These are phyloP conservation scores for Cheilosia variabilis DNA, from an alignment of 2,888 invertebrate species.

Conservation along the genomic window DNA sequence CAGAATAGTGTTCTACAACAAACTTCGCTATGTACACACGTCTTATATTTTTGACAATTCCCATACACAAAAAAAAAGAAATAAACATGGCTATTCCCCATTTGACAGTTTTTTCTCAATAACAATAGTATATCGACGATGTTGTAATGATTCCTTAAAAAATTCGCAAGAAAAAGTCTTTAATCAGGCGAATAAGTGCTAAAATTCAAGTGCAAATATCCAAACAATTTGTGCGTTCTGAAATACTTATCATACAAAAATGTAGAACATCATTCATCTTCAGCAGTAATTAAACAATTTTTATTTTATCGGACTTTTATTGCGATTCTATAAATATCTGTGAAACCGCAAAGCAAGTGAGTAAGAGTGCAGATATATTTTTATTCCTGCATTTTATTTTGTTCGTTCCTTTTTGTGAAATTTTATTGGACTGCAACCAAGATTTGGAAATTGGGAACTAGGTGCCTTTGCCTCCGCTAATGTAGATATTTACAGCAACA, in stretches of 20 bases:
- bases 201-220: slow-evolving; percentile 16
- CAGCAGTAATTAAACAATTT: slow-evolving; percentile 39
- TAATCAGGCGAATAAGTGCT: slow-evolving; percentile 22
- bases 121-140: slow-evolving; percentile 63
- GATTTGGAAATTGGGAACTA: slow-evolving; percentile 52
- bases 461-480: slow-evolving; percentile 48
- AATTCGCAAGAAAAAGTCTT: slow-evolving; percentile 28
- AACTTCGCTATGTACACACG: not conserved
- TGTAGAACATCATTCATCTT: slow-evolving; percentile 65
- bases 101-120: slow-evolving; percentile 71
- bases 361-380: slow-evolving; percentile 71
- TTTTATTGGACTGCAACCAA: slow-evolving; percentile 69
- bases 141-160: slow-evolving; percentile 60
- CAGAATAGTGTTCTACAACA: not conserved
- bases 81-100: slow-evolving; percentile 63
- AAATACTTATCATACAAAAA: slow-evolving; percentile 18
- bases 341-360: slow-evolving; percentile 61
- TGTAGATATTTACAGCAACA: slow-evolving; percentile 58
- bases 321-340: slow-evolving; percentile 73
- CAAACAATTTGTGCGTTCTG: not conserved
- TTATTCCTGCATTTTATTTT: slow-evolving; percentile 51
- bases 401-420: slow-evolving; percentile 16
- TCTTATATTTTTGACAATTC: slow-evolving; percentile 40
- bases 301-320: slow-evolving; percentile 60
- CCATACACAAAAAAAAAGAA: slow-evolving; percentile 38